A percentile compares a stretch with the other conserved stretches of the same genome.
Conservation (phyloP, 2,888 invertebrate genomes). For the Flabesymbios commensalis region DNA sequence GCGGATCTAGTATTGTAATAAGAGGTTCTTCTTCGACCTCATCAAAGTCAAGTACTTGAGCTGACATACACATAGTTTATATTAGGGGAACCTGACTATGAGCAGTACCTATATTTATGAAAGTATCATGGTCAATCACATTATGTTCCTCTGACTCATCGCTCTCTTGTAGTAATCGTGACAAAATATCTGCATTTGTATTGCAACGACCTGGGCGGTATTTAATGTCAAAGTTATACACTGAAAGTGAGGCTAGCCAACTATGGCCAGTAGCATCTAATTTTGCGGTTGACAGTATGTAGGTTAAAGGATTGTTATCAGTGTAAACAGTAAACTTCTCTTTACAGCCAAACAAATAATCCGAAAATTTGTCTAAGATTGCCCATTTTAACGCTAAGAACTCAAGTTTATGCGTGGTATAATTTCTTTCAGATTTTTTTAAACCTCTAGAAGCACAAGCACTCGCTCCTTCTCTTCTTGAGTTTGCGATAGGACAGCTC, state of each 20-base stretch:
- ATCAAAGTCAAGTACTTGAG: no score
- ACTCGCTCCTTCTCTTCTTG: slow-evolving; percentile 14
- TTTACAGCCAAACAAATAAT: not conserved
- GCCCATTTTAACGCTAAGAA: slow-evolving; percentile 4
- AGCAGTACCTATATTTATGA: no score
- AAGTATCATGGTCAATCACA: no score
- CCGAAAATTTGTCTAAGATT: not conserved
- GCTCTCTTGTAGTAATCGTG: not conserved
- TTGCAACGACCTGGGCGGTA: not conserved
- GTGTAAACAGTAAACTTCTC: not conserved
- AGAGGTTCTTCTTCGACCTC: no score
- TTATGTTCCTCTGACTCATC: no score
- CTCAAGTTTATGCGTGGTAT: slow-evolving; percentile 18
- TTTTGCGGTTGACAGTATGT: slow-evolving; percentile 4
- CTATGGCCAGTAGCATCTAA: not conserved
- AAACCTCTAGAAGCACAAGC: slow-evolving; percentile 21
- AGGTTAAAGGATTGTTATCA: not conserved
- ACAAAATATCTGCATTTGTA: not conserved
- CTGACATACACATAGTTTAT: no score
- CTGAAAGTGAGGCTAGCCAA: no score
- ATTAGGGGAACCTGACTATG: no score
- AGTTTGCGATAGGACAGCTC: no score
- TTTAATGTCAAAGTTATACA: not conserved
- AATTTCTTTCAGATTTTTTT: slow-evolving; percentile 9
- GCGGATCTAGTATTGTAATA: no score